These are phyloP conservation scores for Apogon talboti DNA, from an alignment of 2,797 vertebrate genomes.

Conservation along the genomic window DNA sequence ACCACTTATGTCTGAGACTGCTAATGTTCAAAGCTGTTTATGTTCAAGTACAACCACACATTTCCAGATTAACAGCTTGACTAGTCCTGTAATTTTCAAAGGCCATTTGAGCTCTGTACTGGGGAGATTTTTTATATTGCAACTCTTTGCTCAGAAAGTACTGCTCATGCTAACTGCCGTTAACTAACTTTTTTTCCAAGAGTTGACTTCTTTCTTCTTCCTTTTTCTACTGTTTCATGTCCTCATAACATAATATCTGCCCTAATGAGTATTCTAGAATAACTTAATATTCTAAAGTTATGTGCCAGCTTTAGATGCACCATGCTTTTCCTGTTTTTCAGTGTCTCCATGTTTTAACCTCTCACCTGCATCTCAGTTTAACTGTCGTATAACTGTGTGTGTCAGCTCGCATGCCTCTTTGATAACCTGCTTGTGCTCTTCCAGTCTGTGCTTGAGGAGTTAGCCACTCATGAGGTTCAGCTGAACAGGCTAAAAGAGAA, in stretches of 20 bases:
- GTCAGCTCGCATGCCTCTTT: constrained; percentile 84
- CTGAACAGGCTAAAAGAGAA: constrained; percentile 95
- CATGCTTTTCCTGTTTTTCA: constrained; percentile 46
- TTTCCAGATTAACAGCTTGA: constrained; percentile 1
- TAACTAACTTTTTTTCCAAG: constrained; percentile 12
- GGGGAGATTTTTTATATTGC: constrained; percentile 1
- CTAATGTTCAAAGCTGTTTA: neutral
- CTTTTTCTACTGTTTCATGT: constrained; percentile 33
- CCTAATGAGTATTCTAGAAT: constrained; percentile 4
- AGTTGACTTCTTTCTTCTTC: constrained; percentile 31
- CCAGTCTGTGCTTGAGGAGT: constrained; percentile 97
- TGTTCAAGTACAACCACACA: constrained; percentile 19
- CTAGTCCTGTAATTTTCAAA: constrained; percentile 25
- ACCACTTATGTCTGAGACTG: neutral
- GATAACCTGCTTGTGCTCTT: constrained; percentile 88
- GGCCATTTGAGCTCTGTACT: constrained; percentile 24
- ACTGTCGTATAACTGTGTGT: constrained; percentile 63
- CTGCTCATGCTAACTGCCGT: constrained; percentile 44
- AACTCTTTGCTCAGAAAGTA: constrained; percentile 2
- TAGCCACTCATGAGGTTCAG: constrained; percentile 92
- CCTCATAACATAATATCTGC: constrained; percentile 28
- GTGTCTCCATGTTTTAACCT: constrained; percentile 60
- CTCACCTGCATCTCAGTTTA: constrained; percentile 56
- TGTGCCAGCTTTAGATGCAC: constrained; percentile 21
- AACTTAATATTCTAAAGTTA: constrained; percentile 24